These are phyloP conservation scores for Myripristis murdjan DNA, from an alignment of 2,797 vertebrate genomes.

Conservation along the genomic window DNA sequence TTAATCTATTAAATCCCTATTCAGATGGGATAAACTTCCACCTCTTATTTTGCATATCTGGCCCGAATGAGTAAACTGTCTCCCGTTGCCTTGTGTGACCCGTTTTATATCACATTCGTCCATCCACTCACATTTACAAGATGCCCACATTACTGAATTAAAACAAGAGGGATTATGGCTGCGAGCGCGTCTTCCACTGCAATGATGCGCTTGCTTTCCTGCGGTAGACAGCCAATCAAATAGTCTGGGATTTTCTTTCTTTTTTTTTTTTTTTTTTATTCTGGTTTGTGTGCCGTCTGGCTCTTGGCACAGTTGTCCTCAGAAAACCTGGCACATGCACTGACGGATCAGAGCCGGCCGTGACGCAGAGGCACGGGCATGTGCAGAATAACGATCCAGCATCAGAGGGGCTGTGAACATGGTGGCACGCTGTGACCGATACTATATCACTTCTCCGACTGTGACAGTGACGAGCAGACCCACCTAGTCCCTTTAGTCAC, in stretches of 20 bases:
- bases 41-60: neutral
- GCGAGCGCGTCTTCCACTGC: no score
- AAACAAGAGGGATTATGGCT: no score
- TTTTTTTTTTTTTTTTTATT: no score
- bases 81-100: no score
- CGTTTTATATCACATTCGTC: no score
- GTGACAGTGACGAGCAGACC: neutral
- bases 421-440: slow-evolving; percentile 9
- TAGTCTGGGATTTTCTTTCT: slow-evolving; percentile 28
- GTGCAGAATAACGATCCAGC: slow-evolving; percentile 52
- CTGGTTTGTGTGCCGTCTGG: slow-evolving; percentile 49
- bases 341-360: slow-evolving; percentile 37
- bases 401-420: neutral
- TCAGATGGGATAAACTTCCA: neutral
- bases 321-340: slow-evolving; percentile 69
- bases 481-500: neutral
- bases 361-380: slow-evolving; percentile 72
- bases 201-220: slow-evolving; percentile 4
- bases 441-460: neutral
- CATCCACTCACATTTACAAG: no score
- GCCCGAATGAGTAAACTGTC: neutral
- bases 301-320: slow-evolving; percentile 69
- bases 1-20: neutral
- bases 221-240: slow-evolving; percentile 35
- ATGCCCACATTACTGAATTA: no score